Base-by-base conservation (phyloP, 2,797 vertebrate genomes). In the Myoxocephalus aenaeus region DNA sequence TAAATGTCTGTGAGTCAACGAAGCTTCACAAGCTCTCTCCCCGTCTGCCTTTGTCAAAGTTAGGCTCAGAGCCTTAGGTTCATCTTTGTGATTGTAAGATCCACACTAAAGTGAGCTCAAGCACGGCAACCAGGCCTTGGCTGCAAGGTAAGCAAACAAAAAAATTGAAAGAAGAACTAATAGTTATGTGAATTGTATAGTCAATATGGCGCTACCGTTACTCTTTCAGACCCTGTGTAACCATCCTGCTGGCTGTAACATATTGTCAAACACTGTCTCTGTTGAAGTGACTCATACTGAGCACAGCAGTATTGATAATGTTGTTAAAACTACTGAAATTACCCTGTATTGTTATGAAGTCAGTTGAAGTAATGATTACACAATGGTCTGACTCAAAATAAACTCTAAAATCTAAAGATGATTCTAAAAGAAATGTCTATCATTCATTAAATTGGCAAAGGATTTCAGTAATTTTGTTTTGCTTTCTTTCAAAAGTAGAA, bases 1-100 rank as follows among this genome's bases (percentile, higher is more conserved):
- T 90, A 93, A 90, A 91, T 91, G 89, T 93, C 88, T 90, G 88
- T 86, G 84, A 94, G 89, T 90, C 91, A 94, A 85, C 85, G 81
- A 89, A 92, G 89, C 93, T 90, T 94, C 89, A 93, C 87, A 92
- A 87, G 90, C 88, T 85, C 83, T 79, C 63, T 85, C 79, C 79
- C 78, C 36, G 44, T 84, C 83, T 89, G 71, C 77, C 82, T 86
- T 92, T 90, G 84, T 91, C 83, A 87, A 82, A 90, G 65, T 84
- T 80, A 46, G 14, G 69, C 56, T 67, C 22, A 87, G 79, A 83
- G 63, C 5, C 44, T 89, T 65, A 57, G 65, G 59, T 77, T 69
- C 32, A 58, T 81, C 54, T 78, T 68, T 36, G 70, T n/a, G 34
- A 64, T 70, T 53, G 22, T 74, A 62, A 81, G 77, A 48, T 65